Evolutionary conservation across 1,140 invertebrate species (phyloP).

Genomic region (Prorops nasuta): DNA sequence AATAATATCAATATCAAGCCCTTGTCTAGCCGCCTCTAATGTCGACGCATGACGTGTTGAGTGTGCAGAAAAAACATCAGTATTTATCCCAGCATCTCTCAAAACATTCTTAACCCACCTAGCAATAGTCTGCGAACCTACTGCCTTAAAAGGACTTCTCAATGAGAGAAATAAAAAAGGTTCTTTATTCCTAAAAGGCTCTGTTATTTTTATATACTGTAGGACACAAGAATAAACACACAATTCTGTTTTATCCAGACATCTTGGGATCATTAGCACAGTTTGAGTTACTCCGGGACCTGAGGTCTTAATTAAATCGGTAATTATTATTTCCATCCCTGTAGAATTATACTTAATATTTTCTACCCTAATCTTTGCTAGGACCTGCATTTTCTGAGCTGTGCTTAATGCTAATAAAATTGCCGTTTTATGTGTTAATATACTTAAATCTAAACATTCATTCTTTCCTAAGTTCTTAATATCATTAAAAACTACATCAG

Average conservation of each 20-base stretch:
- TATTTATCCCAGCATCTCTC: not conserved
- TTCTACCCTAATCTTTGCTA: not conserved
- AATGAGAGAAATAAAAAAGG: not conserved
- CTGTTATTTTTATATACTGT: not conserved
- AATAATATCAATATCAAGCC: not conserved
- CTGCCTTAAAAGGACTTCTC: not conserved
- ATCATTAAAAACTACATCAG: not conserved
- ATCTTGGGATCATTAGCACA: not conserved
- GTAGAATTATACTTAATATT: not conserved
- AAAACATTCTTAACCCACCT: not conserved
- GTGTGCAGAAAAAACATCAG: not conserved
- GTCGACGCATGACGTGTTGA: not conserved
- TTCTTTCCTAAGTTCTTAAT: not conserved
- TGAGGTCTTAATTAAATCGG: conserved; percentile 3
- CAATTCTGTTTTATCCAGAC: not conserved
- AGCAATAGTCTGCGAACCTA: not conserved
- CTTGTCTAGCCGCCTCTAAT: not conserved
- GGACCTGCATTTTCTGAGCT: not conserved
- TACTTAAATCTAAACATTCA: not conserved
- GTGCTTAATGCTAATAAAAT: not conserved
- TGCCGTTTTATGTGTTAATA: not conserved
- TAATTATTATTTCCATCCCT: not conserved
- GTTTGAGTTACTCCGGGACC: not conserved
- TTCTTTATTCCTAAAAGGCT: not conserved
- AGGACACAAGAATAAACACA: not conserved